Base-by-base conservation (phyloP, 2,888 invertebrate genomes). In the Mesorhabditis belari region DNA sequence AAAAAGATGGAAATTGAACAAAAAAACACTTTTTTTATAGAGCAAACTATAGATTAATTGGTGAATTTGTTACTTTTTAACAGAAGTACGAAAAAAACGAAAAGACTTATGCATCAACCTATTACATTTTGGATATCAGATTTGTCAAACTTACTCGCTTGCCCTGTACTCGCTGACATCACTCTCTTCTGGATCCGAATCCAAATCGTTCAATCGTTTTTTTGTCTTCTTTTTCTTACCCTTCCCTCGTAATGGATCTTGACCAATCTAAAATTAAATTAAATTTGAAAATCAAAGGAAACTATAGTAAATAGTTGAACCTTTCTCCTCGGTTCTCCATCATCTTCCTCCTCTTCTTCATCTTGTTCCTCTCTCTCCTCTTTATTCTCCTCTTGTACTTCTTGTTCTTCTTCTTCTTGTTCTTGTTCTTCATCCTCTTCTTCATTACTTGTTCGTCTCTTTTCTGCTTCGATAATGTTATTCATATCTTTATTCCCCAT, bases 151-250 rank as follows among this genome's bases (percentile, higher is more conserved):
- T 4, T 25, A 59, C 56, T 60, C 60, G 49, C 57, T 62, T 6
- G 61, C 66, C 49, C 60, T 54, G 49, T 65, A 67, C 28, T 67
- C 65, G 9, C 65, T 63, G 19, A 58, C 58, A 44, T 69, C 69
- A 27, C 65, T 65, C 25, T 67, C 69, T 12, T 57, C 57, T 49
- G 65, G 57, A 28, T 67, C 65, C 12, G 55, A 29, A 26, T 69
- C 61, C 44, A 69, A 54, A 58, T 69, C 69, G 51, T 67, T 69
- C 55, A 69, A 49, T 25, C 57, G 49, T 57, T 49, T 44, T 3
- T 54, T 24, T 51, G 51, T 27, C 50, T 49, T 55, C 57, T 65
- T 27, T 55, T 60, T 35, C 55, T 58, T 5, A 58, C 51, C 55
- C 44, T 9, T n/a, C n/a, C n/a, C n/a, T n/a, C n/a, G n/a, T n/a